Base-by-base conservation (phyloP, 2,888 invertebrate species). In the Arenicola marina region DNA sequence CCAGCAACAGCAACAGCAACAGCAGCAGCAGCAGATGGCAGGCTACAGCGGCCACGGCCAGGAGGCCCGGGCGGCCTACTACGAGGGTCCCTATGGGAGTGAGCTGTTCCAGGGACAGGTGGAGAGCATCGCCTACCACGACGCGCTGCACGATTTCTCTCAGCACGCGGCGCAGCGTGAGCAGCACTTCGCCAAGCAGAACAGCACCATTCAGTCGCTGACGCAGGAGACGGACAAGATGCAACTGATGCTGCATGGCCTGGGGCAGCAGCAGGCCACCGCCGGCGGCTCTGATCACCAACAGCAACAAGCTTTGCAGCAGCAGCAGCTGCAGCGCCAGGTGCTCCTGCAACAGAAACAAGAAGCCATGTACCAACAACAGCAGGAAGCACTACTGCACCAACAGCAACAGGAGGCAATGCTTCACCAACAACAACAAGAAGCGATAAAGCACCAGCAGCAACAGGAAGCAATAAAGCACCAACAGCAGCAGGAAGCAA, bases 361-460 rank as follows among this genome's bases (percentile, higher is more conserved):
- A 31, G 26, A 29, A 28, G 28, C 51, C 21, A n/a, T 34, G 31
- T 28, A 54, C 34, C 24, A 59, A 18, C 34, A 33, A 31, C n/a
- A 51, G 51, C 38, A 53, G 26, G 31, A 4, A 51, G 51, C 21
- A 32, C 21, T 18, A n/a, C n/a, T n/a, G n/a, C n/a, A n/a, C n/a
- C n/a, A n/a, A n/a, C n/a, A n/a, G n/a, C n/a, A n/a, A n/a, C 51
- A 51, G 28, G 34, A 34, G 28, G 21, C 32, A 33, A 24, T 26
- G 24, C 51, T 33, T 33, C 59, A 33, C n/a, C 24, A 32, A 29
- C n/a, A 59, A 26, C 18, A 59, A 31, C 34, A 59, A 38, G 18
- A 21, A 4, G 26, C 51, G 51, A 26, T 51, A 26, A 18, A 54
- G 34, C 21, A 32, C 18, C 43, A 28, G 38, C 18, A 32, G 28